Base-by-base conservation (phyloP, 2,888 invertebrate genomes). In the Arge pagana region DNA sequence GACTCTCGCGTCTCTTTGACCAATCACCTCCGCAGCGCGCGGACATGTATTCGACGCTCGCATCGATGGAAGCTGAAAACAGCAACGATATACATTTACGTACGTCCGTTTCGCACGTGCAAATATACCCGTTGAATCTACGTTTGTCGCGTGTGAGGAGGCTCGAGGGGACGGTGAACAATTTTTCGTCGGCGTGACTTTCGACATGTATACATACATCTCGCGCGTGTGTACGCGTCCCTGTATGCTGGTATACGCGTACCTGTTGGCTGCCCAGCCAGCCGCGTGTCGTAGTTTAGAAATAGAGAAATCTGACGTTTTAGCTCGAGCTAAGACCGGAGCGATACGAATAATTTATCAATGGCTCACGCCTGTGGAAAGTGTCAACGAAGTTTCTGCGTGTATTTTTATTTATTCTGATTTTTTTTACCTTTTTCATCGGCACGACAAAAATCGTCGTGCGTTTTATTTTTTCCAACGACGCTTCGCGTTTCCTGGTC, bases 271-370 rank as follows among this genome's bases (percentile, higher is more conserved):
- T n/a, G n/a, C n/a, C n/a, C n/a, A n/a, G n/a, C n/a, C n/a, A n/a
- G n/a, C n/a, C n/a, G n/a, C n/a, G n/a, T n/a, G 19, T 26, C 28
- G 16, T 45, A 31, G 45, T 45, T 45, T 45, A 35, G 33, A 23
- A 45, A 45, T 45, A 45, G 45, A 45, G 45, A 45, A 45, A 45
- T 45, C 45, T 31, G 33, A 23, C 21, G 45, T n/a, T n/a, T n/a
- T n/a, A n/a, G n/a, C n/a, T n/a, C n/a, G n/a, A n/a, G n/a, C n/a
- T n/a, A n/a, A n/a, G n/a, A n/a, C n/a, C n/a, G n/a, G n/a, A n/a
- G n/a, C n/a, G n/a, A n/a, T n/a, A n/a, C n/a, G n/a, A n/a, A n/a
- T n/a, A n/a, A n/a, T n/a, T n/a, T n/a, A n/a, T n/a, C n/a, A n/a
- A n/a, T n/a, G n/a, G n/a, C n/a, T n/a, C n/a, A n/a, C n/a, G n/a